Conservation (phyloP, 2,888 invertebrate species). For the Pseudanteris insignis region DNA sequence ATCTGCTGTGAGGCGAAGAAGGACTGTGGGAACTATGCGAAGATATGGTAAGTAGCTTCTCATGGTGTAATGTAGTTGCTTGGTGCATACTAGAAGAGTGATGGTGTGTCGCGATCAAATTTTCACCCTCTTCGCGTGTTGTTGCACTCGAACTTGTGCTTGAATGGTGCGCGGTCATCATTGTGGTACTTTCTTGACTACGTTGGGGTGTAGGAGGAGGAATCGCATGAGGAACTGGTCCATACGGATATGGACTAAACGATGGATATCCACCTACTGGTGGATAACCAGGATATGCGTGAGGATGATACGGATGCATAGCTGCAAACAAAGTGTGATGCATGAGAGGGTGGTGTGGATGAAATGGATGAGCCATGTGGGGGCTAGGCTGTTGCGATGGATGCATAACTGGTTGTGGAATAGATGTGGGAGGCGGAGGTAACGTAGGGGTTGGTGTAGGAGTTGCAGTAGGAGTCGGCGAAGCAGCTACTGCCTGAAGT, state of each 20-base stretch:
- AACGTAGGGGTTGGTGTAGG: constrained; percentile 74
- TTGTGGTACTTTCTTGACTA: constrained; percentile 73
- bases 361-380: constrained; percentile 75
- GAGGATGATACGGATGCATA: constrained; percentile 77
- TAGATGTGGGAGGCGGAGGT: constrained; percentile 72
- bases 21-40: constrained; percentile 64
- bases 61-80: constrained; percentile 70
- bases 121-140: constrained; percentile 71
- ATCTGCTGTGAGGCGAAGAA: constrained; percentile 57
- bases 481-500: constrained; percentile 61
- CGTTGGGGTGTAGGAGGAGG: constrained; percentile 70
- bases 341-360: constrained; percentile 78
- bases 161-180: constrained; percentile 76
- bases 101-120: constrained; percentile 71
- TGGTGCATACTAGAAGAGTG: constrained; percentile 71
- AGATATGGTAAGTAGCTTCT: constrained; percentile 73
- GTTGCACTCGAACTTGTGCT: constrained; percentile 74
- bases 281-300: constrained; percentile 67
- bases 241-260: constrained; percentile 74
- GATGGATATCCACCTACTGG: constrained; percentile 62
- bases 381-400: constrained; percentile 79
- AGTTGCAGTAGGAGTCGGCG: constrained; percentile 66
- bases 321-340: constrained; percentile 74
- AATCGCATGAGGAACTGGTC: constrained; percentile 77
- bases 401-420: constrained; percentile 77